A percentile compares a stretch with the other conserved stretches of the same genome.
phyloP scores from a whole-genome alignment of 2,888 invertebrate genomes.

The Axea sp. region DNA sequence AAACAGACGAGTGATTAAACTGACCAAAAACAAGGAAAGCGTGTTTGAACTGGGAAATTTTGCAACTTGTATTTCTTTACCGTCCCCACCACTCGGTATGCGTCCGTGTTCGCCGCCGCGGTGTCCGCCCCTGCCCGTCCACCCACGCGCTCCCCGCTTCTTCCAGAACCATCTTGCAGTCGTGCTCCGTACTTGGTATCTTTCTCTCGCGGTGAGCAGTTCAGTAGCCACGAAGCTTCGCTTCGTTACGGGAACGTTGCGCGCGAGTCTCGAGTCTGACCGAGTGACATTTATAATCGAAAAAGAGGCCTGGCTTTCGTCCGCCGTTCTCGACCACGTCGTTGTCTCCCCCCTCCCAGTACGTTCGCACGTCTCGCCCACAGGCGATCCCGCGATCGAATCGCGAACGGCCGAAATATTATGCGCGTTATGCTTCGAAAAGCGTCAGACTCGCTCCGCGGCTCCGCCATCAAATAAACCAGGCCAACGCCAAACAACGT shows the following conservation, averaged over 20 bases:
- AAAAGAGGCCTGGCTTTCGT: constrained; percentile 20
- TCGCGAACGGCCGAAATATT: constrained; percentile 21
- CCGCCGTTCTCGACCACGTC: constrained; percentile 1
- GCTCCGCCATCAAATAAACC: constrained; percentile 21
- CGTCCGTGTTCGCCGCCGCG: no score
- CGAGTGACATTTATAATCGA: constrained; percentile 24
- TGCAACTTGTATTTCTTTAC: no score
- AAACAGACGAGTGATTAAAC: no score
- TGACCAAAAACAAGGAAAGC: no score
- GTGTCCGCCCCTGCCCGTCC: constrained; percentile 40
- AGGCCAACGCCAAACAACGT: constrained; percentile 14
- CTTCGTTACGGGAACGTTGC: constrained; percentile 6
- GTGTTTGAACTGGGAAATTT: no score
- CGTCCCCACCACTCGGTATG: no score
- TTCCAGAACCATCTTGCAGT: constrained; percentile 52
- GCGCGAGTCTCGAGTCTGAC: constrained; percentile 2
- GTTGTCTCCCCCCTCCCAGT: no score
- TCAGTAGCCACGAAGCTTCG: neutral
- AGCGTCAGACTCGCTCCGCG: constrained; percentile 5
- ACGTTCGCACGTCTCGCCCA: constrained; percentile 3
- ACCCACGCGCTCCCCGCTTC: constrained; percentile 33
- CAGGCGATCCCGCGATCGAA: constrained; percentile 21
- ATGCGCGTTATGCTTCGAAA: constrained; percentile 25
- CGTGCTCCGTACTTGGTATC: constrained; percentile 45
- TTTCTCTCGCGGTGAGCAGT: constrained; percentile 13